phyloP scores from a whole-genome alignment of 2,797 vertebrate species.

The Liparis tanakae region DNA sequence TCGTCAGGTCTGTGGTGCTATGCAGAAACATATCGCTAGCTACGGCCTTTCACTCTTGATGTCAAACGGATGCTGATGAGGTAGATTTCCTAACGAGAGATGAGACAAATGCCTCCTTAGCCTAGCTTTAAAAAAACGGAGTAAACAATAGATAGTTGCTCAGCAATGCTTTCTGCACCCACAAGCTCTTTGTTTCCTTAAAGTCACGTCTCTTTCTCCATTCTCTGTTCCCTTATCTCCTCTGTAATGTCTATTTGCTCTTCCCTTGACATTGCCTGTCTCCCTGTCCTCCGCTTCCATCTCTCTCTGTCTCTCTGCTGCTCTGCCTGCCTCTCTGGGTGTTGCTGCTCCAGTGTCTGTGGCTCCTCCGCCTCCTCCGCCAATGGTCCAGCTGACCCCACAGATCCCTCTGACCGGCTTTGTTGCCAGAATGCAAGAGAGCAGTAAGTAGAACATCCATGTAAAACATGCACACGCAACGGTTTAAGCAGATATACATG shows the following conservation, averaged over 20 bases:
- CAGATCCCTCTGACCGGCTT: conserved; percentile 99
- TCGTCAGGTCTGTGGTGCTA: conserved; percentile 28
- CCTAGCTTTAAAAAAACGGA: conserved; percentile 23
- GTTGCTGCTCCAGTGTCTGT: conserved; percentile 90
- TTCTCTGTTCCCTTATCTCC: conserved; percentile 28
- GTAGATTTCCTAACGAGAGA: conserved; percentile 41
- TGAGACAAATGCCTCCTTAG: conserved; percentile 33
- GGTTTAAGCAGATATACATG: neutral
- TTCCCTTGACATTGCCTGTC: conserved; percentile 26
- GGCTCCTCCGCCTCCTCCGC: conserved; percentile 96
- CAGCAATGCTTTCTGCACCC: conserved; percentile 54
- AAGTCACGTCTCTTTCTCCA: neutral
- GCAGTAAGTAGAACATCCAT: conserved; percentile 92
- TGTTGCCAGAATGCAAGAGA: conserved; percentile 99
- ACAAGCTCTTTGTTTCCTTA: conserved; percentile 47
- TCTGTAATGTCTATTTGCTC: conserved; percentile 20
- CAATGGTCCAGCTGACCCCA: conserved; percentile 99
- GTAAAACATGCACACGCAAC: neutral
- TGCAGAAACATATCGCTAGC: conserved; percentile 23
- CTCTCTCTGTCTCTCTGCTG: conserved; percentile 31
- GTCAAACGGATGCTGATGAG: conserved; percentile 52
- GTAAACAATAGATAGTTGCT: conserved; percentile 48
- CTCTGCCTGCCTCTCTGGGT: conserved; percentile 73
- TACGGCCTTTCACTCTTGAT: conserved; percentile 38
- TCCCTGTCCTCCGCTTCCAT: conserved; percentile 10